Evolutionary conservation across 2,113 vertebrate genomes (phyloP).

Genomic region (Macrotis lagotis): DNA sequence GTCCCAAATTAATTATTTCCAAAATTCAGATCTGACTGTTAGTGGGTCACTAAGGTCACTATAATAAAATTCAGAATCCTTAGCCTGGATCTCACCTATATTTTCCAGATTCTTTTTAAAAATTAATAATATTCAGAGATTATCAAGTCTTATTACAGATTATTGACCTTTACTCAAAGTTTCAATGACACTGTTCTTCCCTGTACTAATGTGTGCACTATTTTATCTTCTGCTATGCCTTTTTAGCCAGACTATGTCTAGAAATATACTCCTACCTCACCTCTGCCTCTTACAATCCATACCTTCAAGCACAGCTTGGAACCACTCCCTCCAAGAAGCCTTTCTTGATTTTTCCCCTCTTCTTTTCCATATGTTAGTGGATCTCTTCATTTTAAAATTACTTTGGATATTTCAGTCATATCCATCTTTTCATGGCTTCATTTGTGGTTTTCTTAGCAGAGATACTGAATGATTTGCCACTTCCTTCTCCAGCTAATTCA

Average conservation of each 20-base stretch:
- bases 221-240: not conserved
- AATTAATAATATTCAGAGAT: not conserved
- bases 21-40: not conserved
- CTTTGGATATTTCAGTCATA: not conserved
- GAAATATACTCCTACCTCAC: not conserved
- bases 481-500: not conserved
- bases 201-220: too few relatives aligned
- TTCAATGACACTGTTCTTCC: too few relatives aligned
- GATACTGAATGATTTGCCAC: not conserved
- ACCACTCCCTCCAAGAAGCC: not conserved
- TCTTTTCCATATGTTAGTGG: not conserved
- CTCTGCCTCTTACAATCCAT: not conserved
- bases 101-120: not conserved
- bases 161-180: too few relatives aligned
- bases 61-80: too few relatives aligned
- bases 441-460: not conserved
- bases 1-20: not conserved
- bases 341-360: not conserved
- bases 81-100: not conserved
- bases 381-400: not conserved
- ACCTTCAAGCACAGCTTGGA: not conserved
- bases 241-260: not conserved
- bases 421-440: not conserved
- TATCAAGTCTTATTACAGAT: too few relatives aligned
- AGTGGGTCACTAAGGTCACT: not conserved